These are phyloP conservation scores for Eucera pruinosa DNA, from an alignment of 2,888 invertebrate genomes.

Conservation along the genomic window DNA sequence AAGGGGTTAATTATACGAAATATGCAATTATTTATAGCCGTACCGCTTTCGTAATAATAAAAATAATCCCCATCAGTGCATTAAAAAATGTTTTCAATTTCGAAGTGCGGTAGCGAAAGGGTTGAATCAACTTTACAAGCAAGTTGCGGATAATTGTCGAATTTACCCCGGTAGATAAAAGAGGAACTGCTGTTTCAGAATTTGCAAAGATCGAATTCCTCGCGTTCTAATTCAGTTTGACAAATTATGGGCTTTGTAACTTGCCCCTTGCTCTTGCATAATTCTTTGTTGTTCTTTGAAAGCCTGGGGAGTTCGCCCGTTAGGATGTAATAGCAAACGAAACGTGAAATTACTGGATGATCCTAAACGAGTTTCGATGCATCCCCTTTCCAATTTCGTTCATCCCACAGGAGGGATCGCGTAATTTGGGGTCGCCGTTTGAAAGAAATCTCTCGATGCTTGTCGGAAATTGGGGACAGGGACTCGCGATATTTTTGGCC, in stretches of 20 bases:
- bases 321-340: not conserved
- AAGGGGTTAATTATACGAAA: too few relatives aligned
- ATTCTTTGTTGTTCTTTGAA: not conserved
- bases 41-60: too few relatives aligned
- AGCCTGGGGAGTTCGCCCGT: not conserved
- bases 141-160: too few relatives aligned
- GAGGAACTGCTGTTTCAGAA: not conserved
- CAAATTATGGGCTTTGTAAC: not conserved
- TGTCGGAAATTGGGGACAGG: not conserved
- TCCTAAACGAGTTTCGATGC: not conserved
- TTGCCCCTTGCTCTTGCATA: not conserved
- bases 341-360: not conserved
- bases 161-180: too few relatives aligned
- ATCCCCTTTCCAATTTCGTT: not conserved
- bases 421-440: not conserved
- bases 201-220: not conserved
- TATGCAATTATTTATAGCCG: too few relatives aligned
- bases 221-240: not conserved
- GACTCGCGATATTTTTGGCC: too few relatives aligned
- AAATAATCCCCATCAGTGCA: too few relatives aligned
- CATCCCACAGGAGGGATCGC: not conserved
- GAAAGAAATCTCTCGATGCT: constrained; percentile 15
- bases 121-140: too few relatives aligned
- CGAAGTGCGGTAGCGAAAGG: too few relatives aligned
- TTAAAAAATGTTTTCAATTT: too few relatives aligned